phyloP scores from a whole-genome alignment of 2,888 invertebrate species.

The Ochropleura plecta region DNA sequence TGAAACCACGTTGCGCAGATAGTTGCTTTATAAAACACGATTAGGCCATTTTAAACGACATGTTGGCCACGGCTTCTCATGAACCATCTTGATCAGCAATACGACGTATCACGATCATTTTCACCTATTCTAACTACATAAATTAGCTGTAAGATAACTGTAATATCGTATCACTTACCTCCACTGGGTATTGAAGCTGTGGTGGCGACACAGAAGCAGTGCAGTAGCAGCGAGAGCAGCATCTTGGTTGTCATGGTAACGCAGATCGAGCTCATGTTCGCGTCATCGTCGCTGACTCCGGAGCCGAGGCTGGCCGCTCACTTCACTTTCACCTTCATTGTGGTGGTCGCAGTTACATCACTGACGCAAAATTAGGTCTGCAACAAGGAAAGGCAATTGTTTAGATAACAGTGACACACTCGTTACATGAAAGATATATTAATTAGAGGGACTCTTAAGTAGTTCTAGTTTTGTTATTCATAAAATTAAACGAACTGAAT shows the following conservation, averaged over 20 bases:
- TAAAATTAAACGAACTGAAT: neutral
- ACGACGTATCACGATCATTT: neutral
- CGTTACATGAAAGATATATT: neutral
- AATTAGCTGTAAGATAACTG: neutral
- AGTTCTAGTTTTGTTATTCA: neutral
- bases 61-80: neutral
- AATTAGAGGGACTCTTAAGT: neutral
- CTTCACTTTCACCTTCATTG: conserved; percentile 49
- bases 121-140: neutral
- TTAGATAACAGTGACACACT: neutral
- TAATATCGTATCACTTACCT: conserved; percentile 73
- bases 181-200: conserved; percentile 84
- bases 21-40: too few species aligned
- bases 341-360: conserved; percentile 59
- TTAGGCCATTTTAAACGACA: too few species aligned
- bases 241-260: conserved; percentile 80
- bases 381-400: conserved; percentile 35
- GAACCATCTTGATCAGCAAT: neutral
- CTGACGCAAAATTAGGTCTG: conserved; percentile 50
- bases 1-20: too few species aligned
- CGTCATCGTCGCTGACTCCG: conserved; percentile 44
- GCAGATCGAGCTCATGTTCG: conserved; percentile 46
- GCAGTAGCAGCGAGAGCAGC: conserved; percentile 82
- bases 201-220: conserved; percentile 85
- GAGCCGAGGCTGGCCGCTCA: conserved; percentile 50